phyloP scores from a whole-genome alignment of 1,140 invertebrate species.

The Panagrolaimus sp. region DNA sequence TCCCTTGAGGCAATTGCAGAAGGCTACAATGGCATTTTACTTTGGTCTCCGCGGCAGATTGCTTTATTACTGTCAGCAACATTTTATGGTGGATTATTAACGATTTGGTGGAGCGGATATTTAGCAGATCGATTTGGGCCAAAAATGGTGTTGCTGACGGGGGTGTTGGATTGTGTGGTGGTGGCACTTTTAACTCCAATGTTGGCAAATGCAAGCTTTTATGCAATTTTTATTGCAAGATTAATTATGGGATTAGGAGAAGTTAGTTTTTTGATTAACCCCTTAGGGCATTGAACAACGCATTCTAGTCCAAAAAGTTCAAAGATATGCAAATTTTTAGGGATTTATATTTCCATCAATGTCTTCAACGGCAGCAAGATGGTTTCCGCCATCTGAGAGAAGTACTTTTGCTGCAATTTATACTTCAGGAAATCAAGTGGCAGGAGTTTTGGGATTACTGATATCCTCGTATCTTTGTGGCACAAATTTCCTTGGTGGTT shows the following conservation, averaged over 20 bases:
- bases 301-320: too few relatives aligned
- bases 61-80: conserved; percentile 2
- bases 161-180: background rate
- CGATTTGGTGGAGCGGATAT: background rate
- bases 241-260: conserved; percentile 17
- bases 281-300: too few relatives aligned
- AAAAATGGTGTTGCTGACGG: background rate
- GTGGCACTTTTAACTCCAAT: background rate
- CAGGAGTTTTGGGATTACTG: background rate
- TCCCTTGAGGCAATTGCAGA: background rate
- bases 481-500: conserved; percentile 7
- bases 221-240: background rate
- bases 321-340: background rate
- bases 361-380: conserved; percentile 3
- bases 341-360: conserved; percentile 14
- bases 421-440: conserved; percentile 16
- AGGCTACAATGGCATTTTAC: background rate
- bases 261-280: too few relatives aligned
- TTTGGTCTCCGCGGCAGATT: background rate
- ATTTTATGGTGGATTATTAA: conserved; percentile 15
- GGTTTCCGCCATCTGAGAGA: conserved; percentile 13
- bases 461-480: conserved; percentile 7
- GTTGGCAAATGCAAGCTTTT: conserved; percentile 1
- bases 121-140: conserved; percentile 1
- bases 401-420: conserved; percentile 18